These are phyloP conservation scores for Lithosia quadra DNA, from an alignment of 2,888 invertebrate genomes.

Conservation along the genomic window DNA sequence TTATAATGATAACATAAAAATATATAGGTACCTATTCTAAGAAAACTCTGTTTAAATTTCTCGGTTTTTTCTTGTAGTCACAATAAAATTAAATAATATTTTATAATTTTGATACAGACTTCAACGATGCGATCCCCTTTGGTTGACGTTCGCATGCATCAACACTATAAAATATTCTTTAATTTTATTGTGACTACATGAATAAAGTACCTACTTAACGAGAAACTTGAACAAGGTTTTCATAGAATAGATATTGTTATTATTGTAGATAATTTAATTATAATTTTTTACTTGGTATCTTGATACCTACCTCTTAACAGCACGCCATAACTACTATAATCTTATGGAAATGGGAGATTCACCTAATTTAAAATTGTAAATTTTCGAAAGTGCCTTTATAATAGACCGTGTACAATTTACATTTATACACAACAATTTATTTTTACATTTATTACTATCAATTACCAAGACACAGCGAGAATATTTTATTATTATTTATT, in stretches of 20 bases:
- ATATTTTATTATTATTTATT: conserved; percentile 34
- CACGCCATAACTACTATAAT: neutral
- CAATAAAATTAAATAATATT: no score
- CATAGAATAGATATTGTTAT: neutral
- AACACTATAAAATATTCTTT: neutral
- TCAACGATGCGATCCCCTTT: no score
- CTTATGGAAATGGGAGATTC: neutral
- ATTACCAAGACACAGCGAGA: conserved; percentile 35
- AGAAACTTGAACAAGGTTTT: neutral
- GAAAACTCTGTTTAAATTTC: no score
- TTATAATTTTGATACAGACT: no score
- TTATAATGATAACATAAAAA: no score
- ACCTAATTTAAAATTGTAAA: neutral
- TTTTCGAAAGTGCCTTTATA: neutral
- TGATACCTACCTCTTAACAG: neutral
- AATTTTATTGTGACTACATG: neutral
- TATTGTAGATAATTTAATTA: neutral
- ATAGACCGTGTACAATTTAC: neutral
- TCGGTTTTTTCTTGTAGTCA: no score
- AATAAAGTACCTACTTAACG: neutral
- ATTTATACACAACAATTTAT: neutral
- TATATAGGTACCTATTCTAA: no score
- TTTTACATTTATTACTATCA: conserved; percentile 27
- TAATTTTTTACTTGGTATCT: neutral
- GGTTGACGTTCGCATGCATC: neutral